phyloP scores from a whole-genome alignment of 2,113 vertebrate species.

The Galeopterus variegatus region DNA sequence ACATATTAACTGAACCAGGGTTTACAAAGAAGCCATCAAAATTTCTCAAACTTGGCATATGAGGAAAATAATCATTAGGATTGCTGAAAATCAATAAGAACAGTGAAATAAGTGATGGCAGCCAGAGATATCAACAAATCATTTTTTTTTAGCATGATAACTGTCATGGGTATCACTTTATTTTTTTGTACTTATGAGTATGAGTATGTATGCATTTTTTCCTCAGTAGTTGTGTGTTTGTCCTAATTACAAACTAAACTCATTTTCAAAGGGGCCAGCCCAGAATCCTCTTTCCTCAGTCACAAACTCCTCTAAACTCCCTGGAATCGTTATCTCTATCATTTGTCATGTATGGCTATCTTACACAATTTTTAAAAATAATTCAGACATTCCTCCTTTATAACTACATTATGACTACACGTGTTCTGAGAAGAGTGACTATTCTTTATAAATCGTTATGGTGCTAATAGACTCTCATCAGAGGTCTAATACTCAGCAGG shows the following conservation, averaged over 20 bases:
- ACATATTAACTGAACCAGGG: neutral
- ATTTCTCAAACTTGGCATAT: neutral
- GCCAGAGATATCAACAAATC: neutral
- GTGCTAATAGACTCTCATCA: neutral
- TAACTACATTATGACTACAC: conserved; percentile 5
- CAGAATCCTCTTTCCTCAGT: neutral
- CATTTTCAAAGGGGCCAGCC: neutral
- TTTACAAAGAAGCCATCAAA: neutral
- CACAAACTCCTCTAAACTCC: neutral
- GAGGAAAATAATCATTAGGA: neutral
- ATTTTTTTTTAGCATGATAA: neutral
- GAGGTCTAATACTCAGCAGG: neutral
- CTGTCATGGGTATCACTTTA: neutral
- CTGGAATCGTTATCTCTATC: neutral
- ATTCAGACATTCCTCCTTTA: neutral
- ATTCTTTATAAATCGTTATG: neutral
- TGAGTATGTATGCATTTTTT: neutral
- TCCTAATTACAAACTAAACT: conserved; percentile 10
- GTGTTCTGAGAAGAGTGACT: neutral
- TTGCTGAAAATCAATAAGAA: neutral
- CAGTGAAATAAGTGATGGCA: neutral
- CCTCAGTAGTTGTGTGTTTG: neutral
- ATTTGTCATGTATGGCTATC: neutral
- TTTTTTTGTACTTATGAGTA: neutral
- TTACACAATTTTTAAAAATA: neutral